Percentiles rank a stretch among this genome's conserved stretches.
Conservation (phyloP, 2,888 invertebrate species). For the Mythimna albipuncta region DNA sequence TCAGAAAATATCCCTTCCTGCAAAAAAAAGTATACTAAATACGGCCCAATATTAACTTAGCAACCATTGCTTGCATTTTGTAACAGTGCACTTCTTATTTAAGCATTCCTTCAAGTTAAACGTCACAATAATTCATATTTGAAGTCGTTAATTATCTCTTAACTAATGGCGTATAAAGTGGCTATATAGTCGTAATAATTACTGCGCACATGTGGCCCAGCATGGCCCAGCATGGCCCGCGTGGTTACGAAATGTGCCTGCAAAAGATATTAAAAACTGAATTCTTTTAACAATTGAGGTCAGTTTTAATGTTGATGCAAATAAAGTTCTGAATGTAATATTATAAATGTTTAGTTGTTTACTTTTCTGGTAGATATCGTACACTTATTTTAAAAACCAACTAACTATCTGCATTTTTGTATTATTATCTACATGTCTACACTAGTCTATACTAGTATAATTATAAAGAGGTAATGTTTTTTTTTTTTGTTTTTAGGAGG, state of each 20-base stretch:
- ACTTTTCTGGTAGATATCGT: not conserved
- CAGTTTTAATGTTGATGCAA: conserved; percentile 15
- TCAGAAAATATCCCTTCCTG: no score
- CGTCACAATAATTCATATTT: conserved; percentile 34
- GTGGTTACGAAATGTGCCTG: conserved; percentile 46
- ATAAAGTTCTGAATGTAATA: conserved; percentile 27
- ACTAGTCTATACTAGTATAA: no score
- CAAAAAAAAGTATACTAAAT: no score
- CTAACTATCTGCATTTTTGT: no score
- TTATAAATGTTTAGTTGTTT: conserved; percentile 5
- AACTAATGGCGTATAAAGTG: conserved; percentile 53
- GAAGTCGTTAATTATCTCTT: conserved; percentile 43
- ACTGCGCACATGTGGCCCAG: conserved; percentile 52
- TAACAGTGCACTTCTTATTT: not conserved
- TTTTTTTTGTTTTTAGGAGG: no score
- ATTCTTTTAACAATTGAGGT: conserved; percentile 51
- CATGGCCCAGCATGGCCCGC: not conserved
- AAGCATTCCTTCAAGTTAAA: conserved; percentile 8
- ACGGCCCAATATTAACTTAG: not conserved
- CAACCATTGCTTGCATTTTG: not conserved
- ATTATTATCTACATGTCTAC: no score
- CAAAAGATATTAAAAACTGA: conserved; percentile 48
- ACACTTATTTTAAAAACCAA: no score
- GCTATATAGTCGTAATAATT: conserved; percentile 46
- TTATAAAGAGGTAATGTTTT: no score